Conservation (phyloP, 2,797 vertebrate species). For the Novumbra hubbsi region DNA sequence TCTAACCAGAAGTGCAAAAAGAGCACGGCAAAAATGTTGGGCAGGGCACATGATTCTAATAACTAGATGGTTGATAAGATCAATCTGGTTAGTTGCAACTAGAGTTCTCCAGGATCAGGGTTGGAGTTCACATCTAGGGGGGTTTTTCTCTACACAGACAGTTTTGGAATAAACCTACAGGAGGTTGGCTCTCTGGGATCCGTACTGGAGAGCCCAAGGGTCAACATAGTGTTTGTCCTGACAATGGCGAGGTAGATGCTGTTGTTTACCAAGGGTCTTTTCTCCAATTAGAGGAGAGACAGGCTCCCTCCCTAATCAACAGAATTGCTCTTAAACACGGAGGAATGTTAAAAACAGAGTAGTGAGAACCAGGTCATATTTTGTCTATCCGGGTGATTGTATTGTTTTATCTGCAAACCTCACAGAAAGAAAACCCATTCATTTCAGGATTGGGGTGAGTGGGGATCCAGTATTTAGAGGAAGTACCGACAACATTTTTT, state of each 20-base stretch:
- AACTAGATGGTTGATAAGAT: too few species aligned
- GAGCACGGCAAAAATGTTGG: too few species aligned
- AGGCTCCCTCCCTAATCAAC: neutral
- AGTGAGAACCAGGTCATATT: constrained; percentile 1
- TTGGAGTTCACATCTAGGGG: too few species aligned
- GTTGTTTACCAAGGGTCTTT: neutral
- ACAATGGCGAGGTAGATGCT: neutral
- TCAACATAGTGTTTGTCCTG: neutral
- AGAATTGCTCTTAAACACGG: neutral
- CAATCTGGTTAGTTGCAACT: too few species aligned
- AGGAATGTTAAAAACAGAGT: neutral
- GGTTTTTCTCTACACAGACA: too few species aligned
- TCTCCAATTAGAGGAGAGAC: neutral
- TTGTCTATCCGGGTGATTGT: neutral
- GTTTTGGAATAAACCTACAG: too few species aligned
- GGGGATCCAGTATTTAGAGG: constrained; percentile 6
- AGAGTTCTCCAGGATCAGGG: too few species aligned
- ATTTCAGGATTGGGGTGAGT: neutral
- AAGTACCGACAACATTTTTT: constrained; percentile 22
- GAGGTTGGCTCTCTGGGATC: too few species aligned
- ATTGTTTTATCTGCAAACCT: neutral
- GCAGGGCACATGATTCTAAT: too few species aligned
- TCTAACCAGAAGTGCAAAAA: too few species aligned
- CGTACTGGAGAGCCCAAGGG: too few species aligned
- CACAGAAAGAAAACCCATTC: neutral